Percentiles rank a stretch among this genome's conserved stretches.
Evolutionary conservation across 1,140 invertebrate species (phyloP).

Genomic region (Hestina assimilis): DNA sequence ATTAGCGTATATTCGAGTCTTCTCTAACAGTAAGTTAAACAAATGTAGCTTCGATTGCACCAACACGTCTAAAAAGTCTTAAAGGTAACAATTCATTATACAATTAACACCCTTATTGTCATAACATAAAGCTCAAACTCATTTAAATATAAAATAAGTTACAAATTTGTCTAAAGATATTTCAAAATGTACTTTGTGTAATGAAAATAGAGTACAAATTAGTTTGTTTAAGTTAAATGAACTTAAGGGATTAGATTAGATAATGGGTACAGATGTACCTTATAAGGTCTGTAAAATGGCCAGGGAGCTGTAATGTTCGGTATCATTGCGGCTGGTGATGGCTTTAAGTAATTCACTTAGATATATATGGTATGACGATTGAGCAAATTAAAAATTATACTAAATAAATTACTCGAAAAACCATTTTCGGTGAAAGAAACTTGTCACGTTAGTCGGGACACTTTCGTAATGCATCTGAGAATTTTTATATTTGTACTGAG

Average conservation of each 20-base stretch:
- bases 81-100: constrained; percentile 5
- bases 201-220: constrained; percentile 6
- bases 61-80: constrained; percentile 1
- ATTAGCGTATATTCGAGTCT: constrained; percentile 26
- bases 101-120: background rate
- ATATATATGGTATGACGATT: constrained; percentile 28
- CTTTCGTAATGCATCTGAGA: background rate
- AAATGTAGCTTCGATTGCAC: constrained; percentile 24
- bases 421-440: constrained; percentile 8
- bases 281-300: constrained; percentile 31
- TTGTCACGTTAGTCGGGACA: background rate
- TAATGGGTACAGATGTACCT: constrained; percentile 31
- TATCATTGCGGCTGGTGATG: constrained; percentile 28
- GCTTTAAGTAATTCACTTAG: constrained; percentile 30
- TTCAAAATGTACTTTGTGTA: constrained; percentile 8
- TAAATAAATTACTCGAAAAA: constrained; percentile 20
- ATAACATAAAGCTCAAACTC: constrained; percentile 12
- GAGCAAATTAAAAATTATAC: constrained; percentile 26
- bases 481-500: background rate
- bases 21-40: constrained; percentile 33
- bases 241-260: constrained; percentile 33
- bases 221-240: constrained; percentile 4
- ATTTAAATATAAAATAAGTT: background rate
- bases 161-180: constrained; percentile 8
- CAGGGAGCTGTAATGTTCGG: constrained; percentile 27